Base-by-base conservation (phyloP, 2,113 vertebrate genomes). In the Okapia johnstoni region DNA sequence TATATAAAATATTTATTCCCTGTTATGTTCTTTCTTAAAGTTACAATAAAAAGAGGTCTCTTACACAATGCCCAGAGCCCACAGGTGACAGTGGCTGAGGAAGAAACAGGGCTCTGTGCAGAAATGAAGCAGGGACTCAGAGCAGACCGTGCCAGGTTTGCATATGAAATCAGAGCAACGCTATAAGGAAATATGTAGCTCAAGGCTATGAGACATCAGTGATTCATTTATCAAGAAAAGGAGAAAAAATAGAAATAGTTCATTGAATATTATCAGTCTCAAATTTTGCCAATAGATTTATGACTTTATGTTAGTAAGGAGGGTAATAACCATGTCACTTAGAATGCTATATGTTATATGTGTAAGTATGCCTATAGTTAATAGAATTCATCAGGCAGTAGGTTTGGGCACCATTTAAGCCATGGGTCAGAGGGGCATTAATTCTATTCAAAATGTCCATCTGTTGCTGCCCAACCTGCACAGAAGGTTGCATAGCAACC, bases 361-460 rank as follows among this genome's bases (percentile, higher is more conserved):
- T 97, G 92, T 94, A 6, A 94, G 96, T 95, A 97, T 88, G 97
- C 84, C 77, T 16, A 6, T 88, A 85, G 66, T 96, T 98, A 97
- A 97, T 89, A 93, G 95, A 97, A 97, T 98, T 94, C 88, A 97
- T 97, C 89, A 98, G 94, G 79, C 60, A 79, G 96, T 97, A 88
- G 81, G 97, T 46, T 46, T 28, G 36, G 94, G 19, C 33, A 93
- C 43, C 63, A 96, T 98, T 96, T 98, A 98, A 98, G 92, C 88
- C 97, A 90, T 50, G 54, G 98, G 97, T 98, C 97, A 96, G 97
- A 98, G 96, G 73, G 90, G 96, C 23, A 36, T 46, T 98, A 98
- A 98, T 97, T 98, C 92, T 96, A 93, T 98, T 96, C 85, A 97
- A 98, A 98, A 98, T 98, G 89, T 97, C 96, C 96, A 93, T 98